Conservation (phyloP, 2,797 vertebrate species). For the Alectoris magna region DNA sequence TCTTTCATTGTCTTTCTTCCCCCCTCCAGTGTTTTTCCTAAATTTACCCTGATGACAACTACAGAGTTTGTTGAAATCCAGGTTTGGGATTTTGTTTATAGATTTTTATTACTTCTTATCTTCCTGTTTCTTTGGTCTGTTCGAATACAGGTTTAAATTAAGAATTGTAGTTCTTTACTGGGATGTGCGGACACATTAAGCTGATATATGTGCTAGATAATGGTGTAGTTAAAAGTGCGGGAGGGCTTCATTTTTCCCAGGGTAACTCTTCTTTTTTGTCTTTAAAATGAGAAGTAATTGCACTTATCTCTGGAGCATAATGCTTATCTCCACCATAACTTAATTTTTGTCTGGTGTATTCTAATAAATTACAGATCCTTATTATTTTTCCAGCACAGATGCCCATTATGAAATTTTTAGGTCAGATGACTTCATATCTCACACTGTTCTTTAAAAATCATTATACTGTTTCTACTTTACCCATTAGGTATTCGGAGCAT, state of each 20-base stretch:
- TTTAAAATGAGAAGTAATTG: constrained; percentile 78
- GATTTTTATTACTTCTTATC: neutral
- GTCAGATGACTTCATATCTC: constrained; percentile 50
- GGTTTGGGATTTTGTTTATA: neutral
- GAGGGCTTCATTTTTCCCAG: constrained; percentile 70
- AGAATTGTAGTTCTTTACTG: constrained; percentile 41
- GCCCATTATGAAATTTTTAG: constrained; percentile 42
- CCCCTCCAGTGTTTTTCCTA: neutral
- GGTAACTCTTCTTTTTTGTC: constrained; percentile 69
- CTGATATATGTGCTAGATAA: constrained; percentile 77
- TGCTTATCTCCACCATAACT: constrained; percentile 74
- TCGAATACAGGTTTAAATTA: constrained; percentile 51
- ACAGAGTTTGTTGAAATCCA: constrained; percentile 9
- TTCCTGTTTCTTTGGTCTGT: constrained; percentile 10
- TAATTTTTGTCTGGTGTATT: constrained; percentile 64
- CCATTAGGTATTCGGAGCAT: constrained; percentile 60
- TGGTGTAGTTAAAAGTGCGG: constrained; percentile 68
- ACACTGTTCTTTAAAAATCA: constrained; percentile 59
- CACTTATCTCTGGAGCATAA: constrained; percentile 72
- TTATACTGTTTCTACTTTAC: constrained; percentile 49
- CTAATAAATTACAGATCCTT: constrained; percentile 67
- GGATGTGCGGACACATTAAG: constrained; percentile 66
- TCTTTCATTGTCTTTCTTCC: neutral
- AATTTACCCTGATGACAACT: neutral
- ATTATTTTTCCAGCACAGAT: constrained; percentile 70